A percentile compares a stretch with the other conserved stretches of the same genome.
Evolutionary conservation across 2,113 vertebrate species (phyloP).

Genomic region (Myrmecophaga tridactyla): DNA sequence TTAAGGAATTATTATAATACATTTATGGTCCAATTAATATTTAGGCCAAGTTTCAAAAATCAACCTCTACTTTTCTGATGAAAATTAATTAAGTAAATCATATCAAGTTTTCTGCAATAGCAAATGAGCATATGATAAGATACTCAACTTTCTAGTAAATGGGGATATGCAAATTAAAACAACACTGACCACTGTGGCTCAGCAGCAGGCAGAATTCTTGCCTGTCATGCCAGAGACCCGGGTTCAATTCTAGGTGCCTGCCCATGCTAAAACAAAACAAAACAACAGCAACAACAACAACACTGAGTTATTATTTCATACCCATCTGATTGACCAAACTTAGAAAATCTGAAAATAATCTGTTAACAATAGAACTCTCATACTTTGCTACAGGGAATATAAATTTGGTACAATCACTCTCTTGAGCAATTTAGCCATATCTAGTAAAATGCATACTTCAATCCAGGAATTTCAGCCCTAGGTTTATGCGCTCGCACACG

Average conservation of each 20-base stretch:
- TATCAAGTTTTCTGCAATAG: background rate
- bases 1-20: slow-evolving; percentile 19
- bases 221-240: too few species aligned
- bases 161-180: too few species aligned
- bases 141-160: background rate
- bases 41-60: background rate
- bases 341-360: background rate
- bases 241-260: too few species aligned
- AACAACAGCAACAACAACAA: too few species aligned
- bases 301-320: background rate
- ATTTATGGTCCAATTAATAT: background rate
- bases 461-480: background rate
- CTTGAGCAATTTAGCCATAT: background rate
- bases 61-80: background rate
- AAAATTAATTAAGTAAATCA: background rate
- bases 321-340: background rate
- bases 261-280: too few species aligned
- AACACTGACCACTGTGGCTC: too few species aligned
- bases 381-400: background rate
- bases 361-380: background rate
- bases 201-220: too few species aligned
- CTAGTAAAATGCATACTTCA: background rate
- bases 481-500: background rate
- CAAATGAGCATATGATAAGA: background rate
- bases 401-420: background rate